Evolutionary conservation across 2,888 invertebrate species (phyloP), one percentile per base, ranked within the genome.

Genomic region (Sesia bembeciformis): DNA sequence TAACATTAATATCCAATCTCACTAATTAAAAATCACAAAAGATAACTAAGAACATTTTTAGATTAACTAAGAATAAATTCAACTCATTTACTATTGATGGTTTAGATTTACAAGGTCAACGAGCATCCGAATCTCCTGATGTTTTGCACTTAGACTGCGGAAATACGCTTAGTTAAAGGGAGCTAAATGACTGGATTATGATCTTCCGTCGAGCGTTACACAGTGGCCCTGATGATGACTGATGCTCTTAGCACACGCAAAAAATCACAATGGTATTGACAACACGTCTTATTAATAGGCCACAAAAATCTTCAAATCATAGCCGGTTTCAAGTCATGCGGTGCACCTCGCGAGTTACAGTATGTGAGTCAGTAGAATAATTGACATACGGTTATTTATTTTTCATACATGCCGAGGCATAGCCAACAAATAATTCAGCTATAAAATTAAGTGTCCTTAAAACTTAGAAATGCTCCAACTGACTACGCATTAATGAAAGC

Each of bases 161-260:
- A 88, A 84, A 79, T 74, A 89, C 85, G 89, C 74, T 69, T 80
- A 80, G 84, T 83, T 85, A 80, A 78, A 78, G 79, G 74, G 74
- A 74, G 74, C 74, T 86, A 86, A 87, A 84, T 76, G 74, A 71
- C 75, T 78, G 76, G 73, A 78, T 84, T 78, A 78, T 72, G 77
- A 59, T 82, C 76, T 76, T 83, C 76, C 77, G 77, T 67, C 63
- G 65, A 67, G 61, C 53, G 54, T 65, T 72, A 73, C 71, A 68
- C 66, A 67, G 69, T 67, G 74, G 66, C 78, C 78, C 61, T 80
- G 76, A 76, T 76, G 69, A 72, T 71, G 66, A 70, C 67, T 60
- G 61, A 68, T 59, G 59, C 65, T 70, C 74, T 74, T 73, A 38
- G 4, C 3, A 40, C 40, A 54, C 60, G 54, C 58, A 62, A 65